Conservation (phyloP, 1,140 invertebrate genomes). For the Listronotus bonariensis region DNA sequence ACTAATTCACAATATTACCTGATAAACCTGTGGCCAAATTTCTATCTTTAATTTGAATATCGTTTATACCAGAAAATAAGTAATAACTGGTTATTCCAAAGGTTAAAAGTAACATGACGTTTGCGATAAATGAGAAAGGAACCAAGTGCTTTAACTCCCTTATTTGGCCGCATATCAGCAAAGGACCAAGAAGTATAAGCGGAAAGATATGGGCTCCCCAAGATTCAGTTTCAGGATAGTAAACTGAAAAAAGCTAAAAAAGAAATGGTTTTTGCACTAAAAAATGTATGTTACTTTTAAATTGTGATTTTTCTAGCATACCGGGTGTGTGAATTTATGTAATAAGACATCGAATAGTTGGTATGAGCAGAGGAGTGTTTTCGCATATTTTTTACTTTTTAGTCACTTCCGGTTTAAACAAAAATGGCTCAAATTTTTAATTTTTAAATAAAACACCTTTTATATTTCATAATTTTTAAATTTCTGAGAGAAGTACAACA, state of each 20-base stretch:
- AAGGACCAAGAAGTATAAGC: slow-evolving; percentile 61
- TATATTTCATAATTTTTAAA: too few relatives aligned
- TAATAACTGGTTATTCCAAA: slow-evolving; percentile 75
- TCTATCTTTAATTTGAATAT: slow-evolving; percentile 41
- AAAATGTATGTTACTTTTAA: too few relatives aligned
- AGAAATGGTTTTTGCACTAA: too few relatives aligned
- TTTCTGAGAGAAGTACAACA: too few relatives aligned
- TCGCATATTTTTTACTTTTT: too few relatives aligned
- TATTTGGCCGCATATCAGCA: slow-evolving; percentile 68
- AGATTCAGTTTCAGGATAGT: slow-evolving; percentile 21
- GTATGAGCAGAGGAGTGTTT: too few relatives aligned
- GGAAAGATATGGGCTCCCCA: slow-evolving; percentile 58
- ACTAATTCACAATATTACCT: slow-evolving; percentile 5
- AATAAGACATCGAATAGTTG: too few relatives aligned
- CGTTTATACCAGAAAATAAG: slow-evolving; percentile 65
- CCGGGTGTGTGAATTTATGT: too few relatives aligned
- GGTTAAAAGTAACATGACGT: slow-evolving; percentile 68
- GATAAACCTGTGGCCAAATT: slow-evolving; percentile 30
- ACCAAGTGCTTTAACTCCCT: slow-evolving; percentile 74
- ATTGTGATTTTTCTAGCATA: too few relatives aligned
- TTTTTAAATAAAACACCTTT: too few relatives aligned
- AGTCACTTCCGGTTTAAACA: too few relatives aligned
- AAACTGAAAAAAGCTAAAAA: slow-evolving; percentile 23
- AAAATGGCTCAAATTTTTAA: too few relatives aligned
- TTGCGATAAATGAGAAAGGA: slow-evolving; percentile 75